Evolutionary conservation across 2,113 vertebrate species (phyloP), one percentile per base, ranked within the genome.

Genomic region (Erythrolamprus reginae): DNA sequence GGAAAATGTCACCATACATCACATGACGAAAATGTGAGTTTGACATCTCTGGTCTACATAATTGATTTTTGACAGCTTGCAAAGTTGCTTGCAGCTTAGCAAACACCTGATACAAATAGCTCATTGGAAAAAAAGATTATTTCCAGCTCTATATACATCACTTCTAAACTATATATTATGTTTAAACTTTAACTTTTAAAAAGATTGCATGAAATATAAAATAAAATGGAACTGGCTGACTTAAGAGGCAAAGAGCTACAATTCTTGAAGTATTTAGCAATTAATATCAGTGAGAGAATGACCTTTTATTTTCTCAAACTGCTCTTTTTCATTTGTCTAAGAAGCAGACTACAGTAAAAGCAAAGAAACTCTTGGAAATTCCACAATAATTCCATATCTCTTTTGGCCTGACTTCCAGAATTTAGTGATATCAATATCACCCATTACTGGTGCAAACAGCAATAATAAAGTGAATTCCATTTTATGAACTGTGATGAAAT

Each of bases 221-320:
- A 88, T 28, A 61, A 47, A 47, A 92, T 48, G 90, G 28, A 45
- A 26, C 0, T 2, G 0, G 4, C 21, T 50, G 9, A 70, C 47
- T 51, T 83, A 83, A 86, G 45, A 58, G 6, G 0, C 13, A 91
- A 53, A 84, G 56, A 89, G 1, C 5, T 85, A 92, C 45, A 91
- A 87, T 85, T 91, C 52, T 91, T 90, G 56, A 90, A 42, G 10
- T 92, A 47, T 92, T 86, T 91, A 91, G 86, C 8, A 92, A 8
- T 82, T 1, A 90, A 23, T 65, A 88, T 84, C 9, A 87, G 89
- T 93, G 4, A 48, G 88, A 65, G 70, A 4, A 52, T 47, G 12
- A 82, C 2, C 88, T 91, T 65, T 42, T 82, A 89, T 91, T 90
- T 10, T 70, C 19, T 87, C 21, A 82, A 65, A 92, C 7, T 83